phyloP scores from a whole-genome alignment of 2,888 invertebrate species.

The Pollenia amentaria region DNA sequence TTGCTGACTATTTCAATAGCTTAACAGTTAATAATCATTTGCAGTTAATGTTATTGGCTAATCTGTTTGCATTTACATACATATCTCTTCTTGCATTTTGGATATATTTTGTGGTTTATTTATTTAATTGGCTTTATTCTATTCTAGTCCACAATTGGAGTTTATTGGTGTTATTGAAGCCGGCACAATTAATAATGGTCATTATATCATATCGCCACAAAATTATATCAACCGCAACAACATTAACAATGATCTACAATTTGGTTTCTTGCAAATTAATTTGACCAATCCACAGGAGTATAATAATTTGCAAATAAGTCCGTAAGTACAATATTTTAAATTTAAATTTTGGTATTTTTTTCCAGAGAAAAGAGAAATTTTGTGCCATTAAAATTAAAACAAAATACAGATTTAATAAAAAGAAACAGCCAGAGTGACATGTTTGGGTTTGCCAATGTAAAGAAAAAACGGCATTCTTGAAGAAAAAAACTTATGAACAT shows the following conservation, averaged over 20 bases:
- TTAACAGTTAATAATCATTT: not conserved
- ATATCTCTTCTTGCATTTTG: not conserved
- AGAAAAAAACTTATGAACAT: too few relatives aligned
- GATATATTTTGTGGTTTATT: slow-evolving; percentile 30
- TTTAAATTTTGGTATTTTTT: not conserved
- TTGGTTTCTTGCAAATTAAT: slow-evolving; percentile 95
- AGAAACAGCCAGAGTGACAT: too few relatives aligned
- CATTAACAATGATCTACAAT: slow-evolving; percentile 90
- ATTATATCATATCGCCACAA: slow-evolving; percentile 90
- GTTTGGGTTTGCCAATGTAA: too few relatives aligned
- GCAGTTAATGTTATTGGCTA: not conserved
- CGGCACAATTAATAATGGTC: slow-evolving; percentile 88
- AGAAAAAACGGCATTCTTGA: too few relatives aligned
- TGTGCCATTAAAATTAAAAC: not conserved
- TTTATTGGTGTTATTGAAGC: slow-evolving; percentile 91
- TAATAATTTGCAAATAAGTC: slow-evolving; percentile 88
- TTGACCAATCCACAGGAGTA: slow-evolving; percentile 90
- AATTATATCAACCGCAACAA: slow-evolving; percentile 90
- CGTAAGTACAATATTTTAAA: slow-evolving; percentile 87
- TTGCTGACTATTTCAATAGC: not conserved
- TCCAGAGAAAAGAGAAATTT: not conserved
- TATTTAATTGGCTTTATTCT: slow-evolving; percentile 37
- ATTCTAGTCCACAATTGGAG: slow-evolving; percentile 89
- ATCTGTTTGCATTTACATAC: not conserved
- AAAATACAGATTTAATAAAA: not conserved